phyloP scores from a whole-genome alignment of 1,140 invertebrate species.

The Steinernema khuongi region DNA sequence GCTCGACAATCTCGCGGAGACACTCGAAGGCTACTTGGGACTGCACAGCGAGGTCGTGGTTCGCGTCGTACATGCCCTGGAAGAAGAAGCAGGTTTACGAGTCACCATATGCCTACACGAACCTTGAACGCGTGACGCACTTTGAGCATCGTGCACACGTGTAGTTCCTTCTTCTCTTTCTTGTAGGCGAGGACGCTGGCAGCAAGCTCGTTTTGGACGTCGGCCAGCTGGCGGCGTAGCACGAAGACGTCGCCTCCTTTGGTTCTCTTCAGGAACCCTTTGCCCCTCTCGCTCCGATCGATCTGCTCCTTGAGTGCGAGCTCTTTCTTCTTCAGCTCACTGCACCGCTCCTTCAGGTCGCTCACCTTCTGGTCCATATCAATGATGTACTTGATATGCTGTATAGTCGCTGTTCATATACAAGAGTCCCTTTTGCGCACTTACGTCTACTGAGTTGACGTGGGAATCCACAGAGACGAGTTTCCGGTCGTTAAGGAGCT shows the following conservation, averaged over 20 bases:
- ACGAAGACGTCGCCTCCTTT: not conserved
- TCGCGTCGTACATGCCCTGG: constrained; percentile 41
- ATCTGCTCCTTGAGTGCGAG: not conserved
- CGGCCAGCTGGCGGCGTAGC: not conserved
- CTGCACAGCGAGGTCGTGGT: constrained; percentile 32
- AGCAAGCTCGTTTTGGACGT: not conserved
- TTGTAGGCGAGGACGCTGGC: not conserved
- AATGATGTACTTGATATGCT: not conserved
- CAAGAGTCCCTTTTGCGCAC: not conserved
- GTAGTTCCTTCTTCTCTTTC: not conserved
- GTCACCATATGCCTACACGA: not conserved
- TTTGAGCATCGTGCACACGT: not conserved
- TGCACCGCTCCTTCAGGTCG: not conserved
- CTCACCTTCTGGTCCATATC: not conserved
- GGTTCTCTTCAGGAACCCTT: not conserved
- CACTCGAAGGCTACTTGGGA: constrained; percentile 39
- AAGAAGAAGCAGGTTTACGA: not conserved
- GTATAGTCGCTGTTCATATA: not conserved
- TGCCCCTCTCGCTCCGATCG: not conserved
- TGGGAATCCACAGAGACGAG: not conserved
- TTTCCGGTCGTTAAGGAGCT: not conserved
- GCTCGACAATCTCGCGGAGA: constrained; percentile 44
- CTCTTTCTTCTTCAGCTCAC: not conserved
- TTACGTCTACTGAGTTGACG: not conserved
- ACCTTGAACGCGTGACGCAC: not conserved